Evolutionary conservation across 35 echinoderm and acorn worm species (phyloP).

Genomic region (Stichopus chloronotus): DNA sequence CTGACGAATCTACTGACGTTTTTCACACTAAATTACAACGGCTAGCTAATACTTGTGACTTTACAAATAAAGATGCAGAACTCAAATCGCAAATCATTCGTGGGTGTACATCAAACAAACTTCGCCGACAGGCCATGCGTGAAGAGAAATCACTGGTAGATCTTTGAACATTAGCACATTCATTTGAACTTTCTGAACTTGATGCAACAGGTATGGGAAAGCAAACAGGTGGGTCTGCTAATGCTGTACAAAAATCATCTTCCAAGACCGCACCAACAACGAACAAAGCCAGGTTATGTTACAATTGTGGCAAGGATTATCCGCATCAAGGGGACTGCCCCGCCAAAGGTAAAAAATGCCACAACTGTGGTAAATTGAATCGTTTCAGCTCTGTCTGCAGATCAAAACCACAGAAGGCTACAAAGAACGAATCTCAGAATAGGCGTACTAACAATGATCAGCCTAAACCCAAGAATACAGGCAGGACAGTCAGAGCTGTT

Average conservation of each 20-base stretch:
- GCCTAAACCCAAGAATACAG: not conserved
- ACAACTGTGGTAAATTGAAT: conserved; percentile 54
- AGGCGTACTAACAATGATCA: not conserved
- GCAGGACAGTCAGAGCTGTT: not conserved
- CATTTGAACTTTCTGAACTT: conserved; percentile 30
- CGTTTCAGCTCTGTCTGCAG: conserved; percentile 26
- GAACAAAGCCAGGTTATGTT: conserved; percentile 24
- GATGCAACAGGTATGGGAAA: conserved; percentile 55
- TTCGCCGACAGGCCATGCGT: conserved; percentile 7
- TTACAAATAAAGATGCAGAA: conserved; percentile 27
- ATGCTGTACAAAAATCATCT: not conserved
- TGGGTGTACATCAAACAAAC: conserved; percentile 19
- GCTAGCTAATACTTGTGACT: conserved; percentile 42
- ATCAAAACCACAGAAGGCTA: not conserved
- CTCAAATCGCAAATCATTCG: conserved; percentile 52
- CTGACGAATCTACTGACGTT: conserved; percentile 28
- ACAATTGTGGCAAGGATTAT: conserved; percentile 54
- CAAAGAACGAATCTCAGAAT: not conserved
- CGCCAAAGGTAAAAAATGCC: conserved; percentile 61
- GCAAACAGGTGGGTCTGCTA: not conserved
- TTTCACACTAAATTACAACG: conserved; percentile 54
- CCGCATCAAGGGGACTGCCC: conserved; percentile 62
- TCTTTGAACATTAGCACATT: not conserved
- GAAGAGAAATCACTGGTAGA: not conserved
- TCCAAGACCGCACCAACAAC: not conserved